Evolutionary conservation across 1,140 invertebrate species (phyloP).

Genomic region (Platorchestia sp.): DNA sequence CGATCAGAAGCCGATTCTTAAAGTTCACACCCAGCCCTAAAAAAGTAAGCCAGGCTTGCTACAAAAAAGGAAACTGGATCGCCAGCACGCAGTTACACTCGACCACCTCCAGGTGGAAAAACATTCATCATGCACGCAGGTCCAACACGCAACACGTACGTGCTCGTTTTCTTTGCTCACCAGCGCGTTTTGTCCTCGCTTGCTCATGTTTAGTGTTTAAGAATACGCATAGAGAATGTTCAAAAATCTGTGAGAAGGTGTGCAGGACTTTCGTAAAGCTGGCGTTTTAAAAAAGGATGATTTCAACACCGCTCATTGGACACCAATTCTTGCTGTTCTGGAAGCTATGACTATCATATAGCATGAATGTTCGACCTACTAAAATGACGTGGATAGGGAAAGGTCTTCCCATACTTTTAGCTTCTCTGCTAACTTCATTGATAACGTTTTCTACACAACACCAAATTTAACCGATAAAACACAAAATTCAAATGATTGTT

Average conservation of each 20-base stretch:
- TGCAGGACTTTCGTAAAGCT: neutral
- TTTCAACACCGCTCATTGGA: neutral
- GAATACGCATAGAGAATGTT: neutral
- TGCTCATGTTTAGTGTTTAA: neutral
- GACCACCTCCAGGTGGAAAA: neutral
- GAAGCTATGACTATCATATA: neutral
- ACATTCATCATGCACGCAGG: neutral
- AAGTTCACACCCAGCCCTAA: constrained; percentile 49
- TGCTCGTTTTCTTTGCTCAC: neutral
- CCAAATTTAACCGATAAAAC: neutral
- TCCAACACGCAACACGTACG: neutral
- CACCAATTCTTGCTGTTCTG: neutral
- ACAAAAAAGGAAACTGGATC: constrained; percentile 45
- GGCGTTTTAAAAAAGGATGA: neutral
- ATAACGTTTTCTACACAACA: neutral
- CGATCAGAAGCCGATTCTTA: constrained; percentile 51
- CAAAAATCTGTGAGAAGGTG: neutral
- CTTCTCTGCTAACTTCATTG: neutral
- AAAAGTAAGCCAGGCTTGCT: neutral
- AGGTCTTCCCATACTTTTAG: neutral
- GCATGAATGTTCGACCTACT: neutral
- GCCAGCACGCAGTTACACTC: neutral
- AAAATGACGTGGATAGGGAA: neutral
- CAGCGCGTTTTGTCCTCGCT: neutral
- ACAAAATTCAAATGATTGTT: neutral